These are phyloP conservation scores for Drosophila simulans DNA, from an alignment of 1,140 invertebrate species.

Conservation along the genomic window DNA sequence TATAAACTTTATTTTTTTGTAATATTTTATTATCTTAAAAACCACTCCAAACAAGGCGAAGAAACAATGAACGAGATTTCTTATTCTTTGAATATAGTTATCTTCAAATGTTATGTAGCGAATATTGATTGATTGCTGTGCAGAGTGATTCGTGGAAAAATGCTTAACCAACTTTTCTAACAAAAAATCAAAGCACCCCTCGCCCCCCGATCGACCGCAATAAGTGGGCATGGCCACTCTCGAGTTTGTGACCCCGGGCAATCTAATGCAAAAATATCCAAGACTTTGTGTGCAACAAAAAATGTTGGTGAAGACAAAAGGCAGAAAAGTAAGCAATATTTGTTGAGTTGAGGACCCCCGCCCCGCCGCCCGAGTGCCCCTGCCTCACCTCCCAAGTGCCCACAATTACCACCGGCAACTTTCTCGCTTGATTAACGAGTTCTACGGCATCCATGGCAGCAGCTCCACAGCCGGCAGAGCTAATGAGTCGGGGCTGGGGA, in stretches of 20 bases:
- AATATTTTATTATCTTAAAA: too few relatives aligned
- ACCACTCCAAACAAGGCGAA: too few relatives aligned
- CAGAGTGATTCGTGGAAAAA: neutral
- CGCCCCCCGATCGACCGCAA: neutral
- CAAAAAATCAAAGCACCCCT: neutral
- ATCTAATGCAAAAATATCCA: conserved; percentile 45
- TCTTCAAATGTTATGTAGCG: too few relatives aligned
- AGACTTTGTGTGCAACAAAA: conserved; percentile 14
- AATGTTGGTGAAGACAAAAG: conserved; percentile 16
- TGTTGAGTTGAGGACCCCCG: conserved; percentile 35
- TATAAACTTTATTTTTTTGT: too few relatives aligned
- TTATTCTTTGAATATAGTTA: too few relatives aligned
- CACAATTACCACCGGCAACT: conserved; percentile 58
- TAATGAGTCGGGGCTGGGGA: conserved; percentile 63
- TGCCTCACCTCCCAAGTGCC: neutral
- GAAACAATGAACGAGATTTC: too few relatives aligned
- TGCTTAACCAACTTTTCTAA: too few relatives aligned
- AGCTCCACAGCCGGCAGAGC: conserved; percentile 25
- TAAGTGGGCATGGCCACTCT: conserved; percentile 13
- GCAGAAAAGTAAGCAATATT: conserved; percentile 16
- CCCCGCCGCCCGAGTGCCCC: conserved; percentile 10
- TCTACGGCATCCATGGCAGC: conserved; percentile 70
- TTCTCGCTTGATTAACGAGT: conserved; percentile 81
- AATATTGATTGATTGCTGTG: neutral
- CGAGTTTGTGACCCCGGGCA: conserved; percentile 23